Evolutionary conservation across 2,797 vertebrate genomes (phyloP).

Genomic region (Squalus acanthias): DNA sequence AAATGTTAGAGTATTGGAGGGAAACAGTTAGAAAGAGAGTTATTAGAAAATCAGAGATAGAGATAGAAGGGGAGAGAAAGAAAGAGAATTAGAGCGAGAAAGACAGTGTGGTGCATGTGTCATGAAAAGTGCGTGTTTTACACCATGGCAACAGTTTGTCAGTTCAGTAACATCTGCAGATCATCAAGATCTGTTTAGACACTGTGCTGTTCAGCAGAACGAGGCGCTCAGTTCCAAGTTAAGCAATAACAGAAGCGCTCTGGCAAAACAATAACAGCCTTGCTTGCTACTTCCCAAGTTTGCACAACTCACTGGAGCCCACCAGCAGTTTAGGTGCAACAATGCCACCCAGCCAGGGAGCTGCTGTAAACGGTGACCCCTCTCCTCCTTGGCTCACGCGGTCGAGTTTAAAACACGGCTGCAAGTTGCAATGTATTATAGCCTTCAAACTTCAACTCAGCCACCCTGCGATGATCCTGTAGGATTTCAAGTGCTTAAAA

Average conservation of each 20-base stretch:
- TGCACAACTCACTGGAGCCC: not conserved
- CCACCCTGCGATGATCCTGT: not conserved
- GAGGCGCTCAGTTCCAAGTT: not conserved
- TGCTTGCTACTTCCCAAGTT: not conserved
- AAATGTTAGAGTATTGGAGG: too few species aligned
- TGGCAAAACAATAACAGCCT: not conserved
- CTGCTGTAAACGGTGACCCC: not conserved
- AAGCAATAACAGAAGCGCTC: not conserved
- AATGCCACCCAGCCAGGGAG: not conserved
- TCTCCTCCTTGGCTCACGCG: not conserved
- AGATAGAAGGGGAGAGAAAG: not conserved
- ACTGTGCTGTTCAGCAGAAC: not conserved
- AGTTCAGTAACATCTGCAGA: not conserved
- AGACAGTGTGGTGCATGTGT: not conserved
- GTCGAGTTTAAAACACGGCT: not conserved
- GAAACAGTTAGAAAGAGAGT: too few species aligned
- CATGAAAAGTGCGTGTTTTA: not conserved
- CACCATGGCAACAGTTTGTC: not conserved
- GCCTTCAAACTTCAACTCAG: not conserved
- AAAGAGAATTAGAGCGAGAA: not conserved
- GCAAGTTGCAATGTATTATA: not conserved
- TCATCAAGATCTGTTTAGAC: not conserved
- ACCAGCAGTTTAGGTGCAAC: not conserved
- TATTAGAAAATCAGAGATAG: not conserved
- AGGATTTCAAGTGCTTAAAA: not conserved